These are phyloP conservation scores for Callocephalon fimbriatum DNA, from an alignment of 2,113 vertebrate genomes.

Conservation along the genomic window DNA sequence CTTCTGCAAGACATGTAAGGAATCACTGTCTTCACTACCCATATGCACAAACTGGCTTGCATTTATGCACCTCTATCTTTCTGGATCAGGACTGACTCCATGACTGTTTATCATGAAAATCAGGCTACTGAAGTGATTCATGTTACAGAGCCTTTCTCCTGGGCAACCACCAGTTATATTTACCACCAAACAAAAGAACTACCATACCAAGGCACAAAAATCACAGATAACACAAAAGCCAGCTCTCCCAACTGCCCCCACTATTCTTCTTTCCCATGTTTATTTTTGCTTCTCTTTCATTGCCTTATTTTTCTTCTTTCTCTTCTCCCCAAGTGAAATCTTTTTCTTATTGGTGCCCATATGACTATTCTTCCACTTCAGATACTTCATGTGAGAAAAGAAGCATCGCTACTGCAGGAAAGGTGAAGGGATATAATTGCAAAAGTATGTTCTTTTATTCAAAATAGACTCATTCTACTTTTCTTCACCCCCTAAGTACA, in stretches of 20 bases:
- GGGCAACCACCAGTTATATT: background rate
- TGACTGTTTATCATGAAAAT: background rate
- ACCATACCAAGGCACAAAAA: background rate
- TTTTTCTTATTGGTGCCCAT: background rate
- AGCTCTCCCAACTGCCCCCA: background rate
- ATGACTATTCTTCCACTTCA: slow-evolving; percentile 14
- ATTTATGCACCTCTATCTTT: background rate
- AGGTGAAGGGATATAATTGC: slow-evolving; percentile 17
- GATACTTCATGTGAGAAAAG: background rate
- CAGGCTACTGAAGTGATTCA: background rate
- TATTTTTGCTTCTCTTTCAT: background rate
- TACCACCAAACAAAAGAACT: background rate
- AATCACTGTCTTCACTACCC: background rate
- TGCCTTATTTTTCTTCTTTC: background rate
- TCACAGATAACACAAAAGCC: background rate
- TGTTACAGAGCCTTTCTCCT: background rate
- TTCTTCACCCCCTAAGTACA: background rate
- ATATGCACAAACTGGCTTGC: background rate
- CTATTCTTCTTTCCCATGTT: background rate
- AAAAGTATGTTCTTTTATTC: slow-evolving; percentile 46
- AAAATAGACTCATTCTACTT: slow-evolving; percentile 39
- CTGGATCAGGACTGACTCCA: background rate
- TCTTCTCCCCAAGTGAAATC: background rate
- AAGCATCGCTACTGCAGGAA: background rate
- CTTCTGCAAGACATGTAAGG: background rate